Conservation (phyloP, 2,113 vertebrate species). For the Capreolus pygargus region DNA sequence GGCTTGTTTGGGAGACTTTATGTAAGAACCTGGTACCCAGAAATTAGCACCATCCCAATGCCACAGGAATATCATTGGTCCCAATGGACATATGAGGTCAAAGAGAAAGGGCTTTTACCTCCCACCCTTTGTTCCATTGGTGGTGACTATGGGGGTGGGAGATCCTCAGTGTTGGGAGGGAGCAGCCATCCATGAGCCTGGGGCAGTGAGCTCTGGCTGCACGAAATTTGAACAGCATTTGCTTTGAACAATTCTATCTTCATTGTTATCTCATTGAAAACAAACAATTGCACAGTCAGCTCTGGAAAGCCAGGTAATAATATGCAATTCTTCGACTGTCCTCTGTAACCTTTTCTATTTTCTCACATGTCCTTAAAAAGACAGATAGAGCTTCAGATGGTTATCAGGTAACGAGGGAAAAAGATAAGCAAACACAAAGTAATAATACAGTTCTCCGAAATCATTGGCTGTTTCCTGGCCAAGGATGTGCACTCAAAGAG, state of each 20-base stretch:
- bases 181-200: fast-evolving
- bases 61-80: neutral
- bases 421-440: slow-evolving; percentile 75
- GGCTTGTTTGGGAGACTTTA: neutral
- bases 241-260: slow-evolving; percentile 63
- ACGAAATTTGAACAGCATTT: slow-evolving; percentile 1
- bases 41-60: fast-evolving
- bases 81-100: too few species aligned
- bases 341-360: slow-evolving; percentile 67
- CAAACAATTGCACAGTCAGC: slow-evolving; percentile 63
- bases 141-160: fast-evolving
- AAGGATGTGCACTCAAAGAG: neutral
- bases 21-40: neutral
- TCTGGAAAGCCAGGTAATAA: slow-evolving; percentile 55
- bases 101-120: neutral
- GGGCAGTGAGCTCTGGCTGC: neutral
- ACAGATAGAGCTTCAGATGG: slow-evolving; percentile 70
- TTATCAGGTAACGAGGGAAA: slow-evolving; percentile 67
- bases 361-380: slow-evolving; percentile 70
- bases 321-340: slow-evolving; percentile 56
- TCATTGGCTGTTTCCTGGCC: slow-evolving; percentile 35
- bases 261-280: slow-evolving; percentile 67
- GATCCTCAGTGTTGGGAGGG: neutral
- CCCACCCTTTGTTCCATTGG: too few species aligned
- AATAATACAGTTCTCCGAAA: slow-evolving; percentile 58